Base-by-base conservation (phyloP, 2,797 vertebrate species). In the Gila robusta region DNA sequence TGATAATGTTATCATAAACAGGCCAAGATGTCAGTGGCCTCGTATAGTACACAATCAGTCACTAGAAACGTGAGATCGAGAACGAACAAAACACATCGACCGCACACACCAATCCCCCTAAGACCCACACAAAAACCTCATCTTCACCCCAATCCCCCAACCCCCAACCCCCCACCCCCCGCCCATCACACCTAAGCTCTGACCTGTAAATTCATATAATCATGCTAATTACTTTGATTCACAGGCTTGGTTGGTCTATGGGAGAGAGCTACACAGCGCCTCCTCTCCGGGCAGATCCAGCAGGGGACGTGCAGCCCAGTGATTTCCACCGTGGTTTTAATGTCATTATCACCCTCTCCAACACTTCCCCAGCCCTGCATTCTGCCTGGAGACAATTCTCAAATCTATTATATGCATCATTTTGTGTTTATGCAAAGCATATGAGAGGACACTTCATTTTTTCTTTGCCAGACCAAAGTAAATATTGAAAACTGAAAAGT, bases 151-250 rank as follows among this genome's bases (percentile, higher is more conserved):
- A 2, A 10, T 2, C 41, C 41, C 78, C 44, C 10, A 2, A 10
- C 41, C 41, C 85, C 80, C 82, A n/a, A n/a, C n/a, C 41, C 41
- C 78, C 44, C 10, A 2, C 41, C 41, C 41, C 85, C 80, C 82
- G 37, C 83, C 74, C 81, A 62, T 88, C 87, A 87, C 89, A 90
- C 87, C 87, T 89, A 88, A 89, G 91, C 91, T 94, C 91, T 93
- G 94, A 96, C 94, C 95, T 92, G 94, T 93, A 95, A 95, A 96
- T 95, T 94, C 92, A 92, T 90, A 92, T 94, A 94, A 96, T 95
- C 94, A 93, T 91, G 93, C 94, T 96, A 96, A 96, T 96, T 96
- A 96, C 95, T 95, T 93, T 92, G 93, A 94, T 95, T 94, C 95
- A 92, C 95, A 94, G 92, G 93, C 94, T 94, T 93, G 92, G 93